These are phyloP conservation scores for Tachina lurida DNA, from an alignment of 2,888 invertebrate species.

Conservation along the genomic window DNA sequence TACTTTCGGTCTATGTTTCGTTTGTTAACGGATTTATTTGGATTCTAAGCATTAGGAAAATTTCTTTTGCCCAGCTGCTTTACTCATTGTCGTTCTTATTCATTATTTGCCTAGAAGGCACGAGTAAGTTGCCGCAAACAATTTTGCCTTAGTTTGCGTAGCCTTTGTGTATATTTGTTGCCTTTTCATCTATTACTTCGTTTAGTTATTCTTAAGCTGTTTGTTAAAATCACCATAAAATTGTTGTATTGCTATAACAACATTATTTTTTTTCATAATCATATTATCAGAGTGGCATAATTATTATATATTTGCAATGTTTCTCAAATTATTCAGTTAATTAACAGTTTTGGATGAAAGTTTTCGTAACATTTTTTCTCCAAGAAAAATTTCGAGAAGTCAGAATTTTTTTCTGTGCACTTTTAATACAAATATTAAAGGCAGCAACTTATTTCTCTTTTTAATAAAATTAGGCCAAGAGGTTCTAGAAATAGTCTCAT, in stretches of 20 bases:
- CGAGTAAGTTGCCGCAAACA: constrained; percentile 14
- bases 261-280: constrained; percentile 19
- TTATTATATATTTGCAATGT: neutral
- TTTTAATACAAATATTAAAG: no score
- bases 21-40: constrained; percentile 67
- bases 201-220: constrained; percentile 43
- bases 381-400: no score
- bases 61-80: constrained; percentile 8
- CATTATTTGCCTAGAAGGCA: constrained; percentile 1
- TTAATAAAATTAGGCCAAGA: no score
- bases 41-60: constrained; percentile 39
- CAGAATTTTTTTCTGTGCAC: no score
- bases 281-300: neutral
- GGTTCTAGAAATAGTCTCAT: no score
- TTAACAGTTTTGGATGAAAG: constrained; percentile 21
- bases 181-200: constrained; percentile 23
- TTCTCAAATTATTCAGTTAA: neutral
- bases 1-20: constrained; percentile 18
- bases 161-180: neutral
- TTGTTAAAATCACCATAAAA: constrained; percentile 55
- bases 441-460: no score
- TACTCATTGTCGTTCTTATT: constrained; percentile 24
- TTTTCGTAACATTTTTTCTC: neutral
- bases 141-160: constrained; percentile 5
- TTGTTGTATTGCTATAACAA: constrained; percentile 52